Percentiles rank a stretch among this genome's conserved stretches.
Conservation (phyloP, 2,113 vertebrate genomes). For the Ammodytes marinus region DNA sequence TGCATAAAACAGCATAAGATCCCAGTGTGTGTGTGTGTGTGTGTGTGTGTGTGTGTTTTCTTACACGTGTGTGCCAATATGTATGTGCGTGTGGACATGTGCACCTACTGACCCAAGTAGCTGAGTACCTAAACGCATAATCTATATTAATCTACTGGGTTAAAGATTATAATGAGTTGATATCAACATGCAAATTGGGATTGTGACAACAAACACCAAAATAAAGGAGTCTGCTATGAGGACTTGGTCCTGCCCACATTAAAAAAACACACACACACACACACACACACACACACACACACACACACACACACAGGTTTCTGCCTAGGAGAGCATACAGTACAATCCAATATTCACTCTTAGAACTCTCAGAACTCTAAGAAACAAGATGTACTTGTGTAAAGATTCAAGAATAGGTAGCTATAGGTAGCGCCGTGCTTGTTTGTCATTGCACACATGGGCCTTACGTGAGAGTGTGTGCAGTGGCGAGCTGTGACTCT, state of each 20-base stretch:
- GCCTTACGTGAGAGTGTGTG: slow-evolving; percentile 18
- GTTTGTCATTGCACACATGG: slow-evolving; percentile 15
- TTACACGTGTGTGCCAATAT: background rate
- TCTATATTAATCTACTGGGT: slow-evolving; percentile 70
- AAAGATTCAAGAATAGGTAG: background rate
- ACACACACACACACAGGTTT: background rate
- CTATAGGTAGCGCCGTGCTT: background rate
- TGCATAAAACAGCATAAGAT: slow-evolving; percentile 36
- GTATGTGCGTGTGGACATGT: slow-evolving; percentile 44
- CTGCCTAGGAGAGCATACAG: background rate
- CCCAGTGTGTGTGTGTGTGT: slow-evolving; percentile 36
- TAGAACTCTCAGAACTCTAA: background rate
- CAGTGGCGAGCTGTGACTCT: slow-evolving; percentile 29
- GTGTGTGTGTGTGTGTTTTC: background rate
- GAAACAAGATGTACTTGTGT: background rate
- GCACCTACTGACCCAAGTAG: slow-evolving; percentile 38
- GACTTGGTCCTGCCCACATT: slow-evolving; percentile 9
- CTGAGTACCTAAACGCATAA: slow-evolving; percentile 51
- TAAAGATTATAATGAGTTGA: slow-evolving; percentile 72
- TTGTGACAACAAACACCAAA: slow-evolving; percentile 63
- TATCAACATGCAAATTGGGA: slow-evolving; percentile 71
- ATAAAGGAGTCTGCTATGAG: slow-evolving; percentile 36
- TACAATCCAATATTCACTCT: background rate
- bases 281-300: background rate
- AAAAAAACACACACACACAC: slow-evolving; percentile 1